These are phyloP conservation scores for Clarias fuscus DNA, from an alignment of 2,797 vertebrate species.

Conservation along the genomic window DNA sequence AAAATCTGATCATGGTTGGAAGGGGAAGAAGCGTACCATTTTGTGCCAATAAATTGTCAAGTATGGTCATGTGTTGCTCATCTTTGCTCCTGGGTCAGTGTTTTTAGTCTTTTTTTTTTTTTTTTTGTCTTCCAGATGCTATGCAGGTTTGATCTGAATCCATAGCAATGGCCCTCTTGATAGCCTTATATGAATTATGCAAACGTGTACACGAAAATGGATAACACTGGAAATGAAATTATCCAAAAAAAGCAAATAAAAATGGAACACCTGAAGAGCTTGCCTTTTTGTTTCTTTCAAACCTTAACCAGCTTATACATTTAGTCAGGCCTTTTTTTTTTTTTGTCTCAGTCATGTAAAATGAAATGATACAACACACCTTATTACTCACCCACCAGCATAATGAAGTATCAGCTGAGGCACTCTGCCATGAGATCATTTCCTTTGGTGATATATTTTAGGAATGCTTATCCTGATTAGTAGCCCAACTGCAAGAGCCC, in stretches of 20 bases:
- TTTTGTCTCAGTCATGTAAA: neutral
- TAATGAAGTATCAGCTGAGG: neutral
- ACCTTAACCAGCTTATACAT: neutral
- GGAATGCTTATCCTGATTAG: neutral
- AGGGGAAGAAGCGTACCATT: constrained; percentile 62
- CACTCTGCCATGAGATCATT: neutral
- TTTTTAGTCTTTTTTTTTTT: constrained; percentile 66
- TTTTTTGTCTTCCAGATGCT: constrained; percentile 87
- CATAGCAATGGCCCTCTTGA: constrained; percentile 86
- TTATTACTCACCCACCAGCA: neutral
- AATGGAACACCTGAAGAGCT: constrained; percentile 69
- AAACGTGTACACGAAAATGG: constrained; percentile 83
- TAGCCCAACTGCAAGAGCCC: neutral
- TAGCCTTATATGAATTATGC: constrained; percentile 96
- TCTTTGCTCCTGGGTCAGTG: constrained; percentile 75
- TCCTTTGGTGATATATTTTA: neutral
- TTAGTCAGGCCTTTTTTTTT: neutral
- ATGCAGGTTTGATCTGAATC: constrained; percentile 75
- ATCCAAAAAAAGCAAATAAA: constrained; percentile 82
- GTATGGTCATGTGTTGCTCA: constrained; percentile 70
- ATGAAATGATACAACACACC: neutral
- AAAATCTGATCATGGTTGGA: constrained; percentile 52
- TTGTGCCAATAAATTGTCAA: constrained; percentile 75
- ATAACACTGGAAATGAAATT: constrained; percentile 95
- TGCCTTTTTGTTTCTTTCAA: constrained; percentile 20